These are phyloP conservation scores for Paramacrobiotus metropolitanus DNA, from an alignment of 1,140 invertebrate genomes.

Conservation along the genomic window DNA sequence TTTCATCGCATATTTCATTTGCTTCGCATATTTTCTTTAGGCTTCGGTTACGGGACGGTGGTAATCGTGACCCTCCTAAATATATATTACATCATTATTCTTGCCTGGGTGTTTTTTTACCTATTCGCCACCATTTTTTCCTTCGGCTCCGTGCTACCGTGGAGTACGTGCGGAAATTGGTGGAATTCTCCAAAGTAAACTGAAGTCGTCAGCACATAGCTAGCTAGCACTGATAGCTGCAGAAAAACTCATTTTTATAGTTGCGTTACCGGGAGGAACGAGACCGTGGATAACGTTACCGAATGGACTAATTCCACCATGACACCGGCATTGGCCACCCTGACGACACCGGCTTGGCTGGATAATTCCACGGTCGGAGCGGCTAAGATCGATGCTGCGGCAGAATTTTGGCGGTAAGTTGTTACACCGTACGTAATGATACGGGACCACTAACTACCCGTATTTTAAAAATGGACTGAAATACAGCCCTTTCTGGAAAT, in stretches of 20 bases:
- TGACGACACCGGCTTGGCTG: neutral
- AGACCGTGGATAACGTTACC: neutral
- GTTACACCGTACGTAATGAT: too few species aligned
- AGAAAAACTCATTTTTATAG: neutral
- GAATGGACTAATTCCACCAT: neutral
- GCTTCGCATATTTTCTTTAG: conserved; percentile 10
- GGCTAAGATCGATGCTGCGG: neutral
- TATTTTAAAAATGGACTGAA: too few species aligned
- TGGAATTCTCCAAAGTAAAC: conserved; percentile 11
- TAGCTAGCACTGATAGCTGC: too few species aligned
- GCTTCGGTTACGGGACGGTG: conserved; percentile 49
- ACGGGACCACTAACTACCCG: too few species aligned
- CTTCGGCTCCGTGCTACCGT: conserved; percentile 22
- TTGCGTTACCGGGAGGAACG: neutral
- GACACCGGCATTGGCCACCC: neutral
- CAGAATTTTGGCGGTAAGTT: conserved; percentile 1
- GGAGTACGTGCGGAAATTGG: conserved; percentile 25
- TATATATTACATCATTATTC: conserved; percentile 33
- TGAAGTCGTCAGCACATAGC: too few species aligned
- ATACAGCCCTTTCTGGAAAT: too few species aligned
- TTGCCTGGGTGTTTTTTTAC: conserved; percentile 31
- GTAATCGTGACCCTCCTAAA: conserved; percentile 62
- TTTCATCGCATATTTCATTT: too few species aligned
- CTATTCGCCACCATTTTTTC: conserved; percentile 26
- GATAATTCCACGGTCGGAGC: neutral